Evolutionary conservation across 2,888 invertebrate species (phyloP).

Genomic region (Yponomeuta cagnagella): DNA sequence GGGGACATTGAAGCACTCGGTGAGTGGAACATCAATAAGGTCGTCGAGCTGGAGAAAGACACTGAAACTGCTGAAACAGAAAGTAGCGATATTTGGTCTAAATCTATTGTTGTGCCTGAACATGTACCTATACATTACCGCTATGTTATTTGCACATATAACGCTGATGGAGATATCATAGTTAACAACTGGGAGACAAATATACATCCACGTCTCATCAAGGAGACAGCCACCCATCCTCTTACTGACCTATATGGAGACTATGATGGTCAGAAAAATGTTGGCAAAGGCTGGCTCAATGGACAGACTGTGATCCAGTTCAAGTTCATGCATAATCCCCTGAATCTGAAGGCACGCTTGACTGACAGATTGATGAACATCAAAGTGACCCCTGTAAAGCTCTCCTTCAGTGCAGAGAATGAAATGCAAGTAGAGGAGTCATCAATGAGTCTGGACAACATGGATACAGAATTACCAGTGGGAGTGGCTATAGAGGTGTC

Average conservation of each 20-base stretch:
- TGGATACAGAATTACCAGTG: constrained; percentile 58
- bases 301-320: constrained; percentile 89
- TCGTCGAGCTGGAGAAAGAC: constrained; percentile 72
- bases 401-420: constrained; percentile 65
- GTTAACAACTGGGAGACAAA: constrained; percentile 90
- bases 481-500: constrained; percentile 79
- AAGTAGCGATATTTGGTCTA: constrained; percentile 73
- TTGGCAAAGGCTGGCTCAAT: constrained; percentile 90
- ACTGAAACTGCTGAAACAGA: constrained; percentile 41
- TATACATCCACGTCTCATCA: constrained; percentile 79
- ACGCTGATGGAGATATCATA: constrained; percentile 75
- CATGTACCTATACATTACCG: constrained; percentile 82
- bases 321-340: constrained; percentile 86
- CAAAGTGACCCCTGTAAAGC: constrained; percentile 84
- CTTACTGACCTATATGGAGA: constrained; percentile 81
- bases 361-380: constrained; percentile 80
- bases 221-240: constrained; percentile 53
- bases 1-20: constrained; percentile 82
- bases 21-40: constrained; percentile 79
- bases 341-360: constrained; percentile 84
- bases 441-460: constrained; percentile 78
- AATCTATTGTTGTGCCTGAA: constrained; percentile 78
- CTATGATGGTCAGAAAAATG: constrained; percentile 70
- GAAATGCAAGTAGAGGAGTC: constrained; percentile 71
- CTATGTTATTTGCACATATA: constrained; percentile 83